These are phyloP conservation scores for Lasioglossum calceatum DNA, from an alignment of 2,888 invertebrate species.

Conservation along the genomic window DNA sequence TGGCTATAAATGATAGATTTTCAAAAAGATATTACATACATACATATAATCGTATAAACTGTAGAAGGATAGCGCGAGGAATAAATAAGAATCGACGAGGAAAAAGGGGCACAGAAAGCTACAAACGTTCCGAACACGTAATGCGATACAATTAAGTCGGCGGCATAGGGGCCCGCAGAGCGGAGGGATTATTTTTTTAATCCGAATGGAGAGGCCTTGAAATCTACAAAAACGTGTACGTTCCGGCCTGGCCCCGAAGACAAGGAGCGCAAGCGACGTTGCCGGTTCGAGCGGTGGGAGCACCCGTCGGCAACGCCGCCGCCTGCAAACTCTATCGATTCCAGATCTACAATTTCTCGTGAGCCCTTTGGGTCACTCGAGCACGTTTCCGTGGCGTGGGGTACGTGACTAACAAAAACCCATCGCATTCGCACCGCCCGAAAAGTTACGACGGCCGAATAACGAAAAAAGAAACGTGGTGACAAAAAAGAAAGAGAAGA, in stretches of 20 bases:
- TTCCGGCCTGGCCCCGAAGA: constrained; percentile 66
- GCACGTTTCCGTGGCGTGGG: constrained; percentile 51
- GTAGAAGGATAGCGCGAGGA: neutral
- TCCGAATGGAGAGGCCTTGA: constrained; percentile 78
- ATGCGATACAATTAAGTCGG: constrained; percentile 79
- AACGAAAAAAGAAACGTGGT: neutral
- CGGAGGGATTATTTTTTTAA: constrained; percentile 72
- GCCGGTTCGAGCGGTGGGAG: constrained; percentile 51
- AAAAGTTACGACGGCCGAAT: constrained; percentile 25
- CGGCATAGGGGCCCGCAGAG: constrained; percentile 67
- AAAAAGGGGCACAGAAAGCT: neutral
- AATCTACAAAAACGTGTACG: constrained; percentile 75
- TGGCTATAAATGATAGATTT: neutral
- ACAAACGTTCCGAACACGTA: constrained; percentile 54
- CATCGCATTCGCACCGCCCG: constrained; percentile 1
- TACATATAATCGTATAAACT: no score
- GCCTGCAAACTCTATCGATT: constrained; percentile 59
- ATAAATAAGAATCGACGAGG: neutral
- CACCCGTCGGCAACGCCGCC: constrained; percentile 51
- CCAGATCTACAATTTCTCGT: constrained; percentile 62
- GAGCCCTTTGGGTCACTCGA: constrained; percentile 63
- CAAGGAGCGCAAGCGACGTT: constrained; percentile 55
- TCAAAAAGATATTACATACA: no score
- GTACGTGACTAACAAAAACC: constrained; percentile 38
- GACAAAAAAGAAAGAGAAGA: neutral